These are phyloP conservation scores for Spermophilus dauricus DNA, from an alignment of 2,113 vertebrate species.

Conservation along the genomic window DNA sequence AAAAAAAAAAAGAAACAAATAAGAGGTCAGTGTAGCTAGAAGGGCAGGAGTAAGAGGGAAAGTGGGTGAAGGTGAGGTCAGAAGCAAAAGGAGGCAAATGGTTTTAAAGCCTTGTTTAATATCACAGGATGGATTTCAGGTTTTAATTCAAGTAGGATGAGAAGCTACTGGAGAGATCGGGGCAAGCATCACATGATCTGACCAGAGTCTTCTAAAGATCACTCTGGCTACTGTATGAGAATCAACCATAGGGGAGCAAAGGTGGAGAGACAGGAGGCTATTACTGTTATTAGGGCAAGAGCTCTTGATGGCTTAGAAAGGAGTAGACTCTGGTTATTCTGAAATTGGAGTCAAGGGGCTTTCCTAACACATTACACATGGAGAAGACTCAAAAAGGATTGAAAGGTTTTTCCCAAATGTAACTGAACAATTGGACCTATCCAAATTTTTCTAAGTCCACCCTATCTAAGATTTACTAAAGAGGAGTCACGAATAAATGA, in stretches of 20 bases:
- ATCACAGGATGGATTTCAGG: neutral
- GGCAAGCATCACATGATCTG: neutral
- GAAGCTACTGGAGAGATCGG: neutral
- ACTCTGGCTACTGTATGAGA: neutral
- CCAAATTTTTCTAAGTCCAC: conserved; percentile 34
- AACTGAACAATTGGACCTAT: neutral
- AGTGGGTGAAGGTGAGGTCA: neutral
- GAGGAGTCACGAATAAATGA: conserved; percentile 2
- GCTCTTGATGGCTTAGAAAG: neutral
- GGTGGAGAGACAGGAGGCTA: neutral
- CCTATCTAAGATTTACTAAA: conserved; percentile 22
- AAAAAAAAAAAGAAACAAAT: neutral
- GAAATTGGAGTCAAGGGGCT: neutral
- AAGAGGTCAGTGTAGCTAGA: neutral
- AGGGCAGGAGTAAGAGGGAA: neutral
- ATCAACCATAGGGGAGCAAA: neutral
- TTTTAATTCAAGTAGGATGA: neutral
- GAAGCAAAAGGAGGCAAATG: neutral
- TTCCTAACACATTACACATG: neutral
- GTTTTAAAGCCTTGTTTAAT: neutral
- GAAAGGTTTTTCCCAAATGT: neutral
- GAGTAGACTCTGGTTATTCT: neutral
- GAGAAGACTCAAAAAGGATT: neutral
- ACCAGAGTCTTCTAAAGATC: neutral
- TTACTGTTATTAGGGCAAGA: neutral